Evolutionary conservation across 1,140 invertebrate genomes (phyloP).

Genomic region (Pseudomyrmex sp.): DNA sequence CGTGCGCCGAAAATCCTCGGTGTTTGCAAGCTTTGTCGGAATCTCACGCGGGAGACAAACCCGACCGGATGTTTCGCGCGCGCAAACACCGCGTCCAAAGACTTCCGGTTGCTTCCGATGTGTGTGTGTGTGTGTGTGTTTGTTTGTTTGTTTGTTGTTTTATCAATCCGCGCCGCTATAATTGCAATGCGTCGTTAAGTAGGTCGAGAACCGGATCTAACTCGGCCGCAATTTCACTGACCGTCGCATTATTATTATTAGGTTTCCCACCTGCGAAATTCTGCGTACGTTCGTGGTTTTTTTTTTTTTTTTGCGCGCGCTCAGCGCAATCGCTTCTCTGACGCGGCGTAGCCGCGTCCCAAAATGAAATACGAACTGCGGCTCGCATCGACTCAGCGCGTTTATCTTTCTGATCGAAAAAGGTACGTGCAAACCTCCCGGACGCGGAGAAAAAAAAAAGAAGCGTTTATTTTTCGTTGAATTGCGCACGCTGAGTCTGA

Average conservation of each 20-base stretch:
- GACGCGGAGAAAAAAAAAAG: too few relatives aligned
- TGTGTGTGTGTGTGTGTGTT: conserved; percentile 67
- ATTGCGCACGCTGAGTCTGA: too few relatives aligned
- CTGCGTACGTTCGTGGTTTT: conserved; percentile 15
- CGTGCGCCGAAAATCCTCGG: neutral
- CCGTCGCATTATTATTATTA: conserved; percentile 59
- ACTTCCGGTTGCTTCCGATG: conserved; percentile 8
- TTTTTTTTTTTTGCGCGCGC: conserved; percentile 44
- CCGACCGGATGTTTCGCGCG: conserved; percentile 3
- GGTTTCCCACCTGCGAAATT: conserved; percentile 31
- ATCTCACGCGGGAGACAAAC: neutral
- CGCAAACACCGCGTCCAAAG: conserved; percentile 26
- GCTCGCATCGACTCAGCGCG: too few relatives aligned
- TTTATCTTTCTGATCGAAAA: too few relatives aligned
- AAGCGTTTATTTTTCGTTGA: neutral
- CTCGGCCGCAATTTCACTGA: conserved; percentile 67
- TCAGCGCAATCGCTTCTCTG: conserved; percentile 17
- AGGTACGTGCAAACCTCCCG: too few relatives aligned
- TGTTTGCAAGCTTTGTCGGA: conserved; percentile 39
- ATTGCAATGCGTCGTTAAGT: conserved; percentile 63
- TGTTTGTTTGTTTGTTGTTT: conserved; percentile 44
- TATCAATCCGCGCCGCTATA: conserved; percentile 64
- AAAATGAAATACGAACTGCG: neutral
- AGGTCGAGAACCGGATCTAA: conserved; percentile 62
- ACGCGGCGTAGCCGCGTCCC: neutral